Evolutionary conservation across 2,888 invertebrate genomes (phyloP).

Genomic region (Stomorhina lunata): DNA sequence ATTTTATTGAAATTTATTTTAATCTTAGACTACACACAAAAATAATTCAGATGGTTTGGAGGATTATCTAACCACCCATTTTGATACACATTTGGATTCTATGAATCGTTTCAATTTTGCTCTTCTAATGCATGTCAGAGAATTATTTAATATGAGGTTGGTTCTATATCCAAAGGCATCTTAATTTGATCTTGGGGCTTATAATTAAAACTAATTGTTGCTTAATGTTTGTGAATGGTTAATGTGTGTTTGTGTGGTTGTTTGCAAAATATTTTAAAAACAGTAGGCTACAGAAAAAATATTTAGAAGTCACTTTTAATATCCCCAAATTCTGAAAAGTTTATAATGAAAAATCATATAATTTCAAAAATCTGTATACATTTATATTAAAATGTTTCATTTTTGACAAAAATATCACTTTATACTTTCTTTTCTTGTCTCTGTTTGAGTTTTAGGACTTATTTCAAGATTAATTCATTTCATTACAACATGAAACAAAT

Average conservation of each 20-base stretch:
- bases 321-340: no score
- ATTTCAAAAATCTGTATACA: no score
- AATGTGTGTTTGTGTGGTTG: not conserved
- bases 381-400: no score
- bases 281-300: no score
- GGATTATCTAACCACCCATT: conserved; percentile 81
- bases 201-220: not conserved
- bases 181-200: not conserved
- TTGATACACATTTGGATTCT: conserved; percentile 82
- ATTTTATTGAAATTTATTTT: not conserved
- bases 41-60: conserved; percentile 79
- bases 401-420: no score
- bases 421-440: no score
- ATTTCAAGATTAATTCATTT: no score
- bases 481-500: no score
- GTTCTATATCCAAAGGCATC: conserved; percentile 60
- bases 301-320: no score
- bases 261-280: no score
- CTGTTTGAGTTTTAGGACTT: no score
- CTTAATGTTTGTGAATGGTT: not conserved
- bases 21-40: conserved; percentile 78
- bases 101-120: conserved; percentile 84
- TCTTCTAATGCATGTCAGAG: conserved; percentile 82
- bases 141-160: conserved; percentile 86
- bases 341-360: no score